These are phyloP conservation scores for Lepilemur septentrionalis DNA, from an alignment of 2,797 vertebrate genomes.

Conservation along the genomic window DNA sequence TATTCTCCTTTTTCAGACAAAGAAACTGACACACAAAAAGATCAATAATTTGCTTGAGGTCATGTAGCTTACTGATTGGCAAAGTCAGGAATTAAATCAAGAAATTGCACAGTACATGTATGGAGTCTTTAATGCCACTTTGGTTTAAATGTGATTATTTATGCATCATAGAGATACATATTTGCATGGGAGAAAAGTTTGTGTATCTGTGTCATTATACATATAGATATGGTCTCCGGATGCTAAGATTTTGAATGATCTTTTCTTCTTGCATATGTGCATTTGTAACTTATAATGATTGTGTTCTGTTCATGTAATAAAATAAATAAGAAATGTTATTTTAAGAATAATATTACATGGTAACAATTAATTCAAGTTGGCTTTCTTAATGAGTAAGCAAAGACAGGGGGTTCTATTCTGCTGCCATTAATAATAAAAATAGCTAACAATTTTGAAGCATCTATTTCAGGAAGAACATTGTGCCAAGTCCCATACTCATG, in stretches of 20 bases:
- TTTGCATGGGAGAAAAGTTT: not conserved
- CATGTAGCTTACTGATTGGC: not conserved
- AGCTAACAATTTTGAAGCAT: not conserved
- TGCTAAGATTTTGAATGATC: not conserved
- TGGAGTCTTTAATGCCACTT: not conserved
- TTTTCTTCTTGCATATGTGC: not conserved
- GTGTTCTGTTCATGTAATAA: not conserved
- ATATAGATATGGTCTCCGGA: not conserved
- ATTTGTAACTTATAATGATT: not conserved
- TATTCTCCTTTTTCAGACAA: not conserved
- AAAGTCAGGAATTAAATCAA: conserved; percentile 15
- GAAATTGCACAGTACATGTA: not conserved
- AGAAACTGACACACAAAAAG: not conserved
- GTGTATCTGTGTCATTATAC: accelerated
- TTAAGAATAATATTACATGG: conserved; percentile 32
- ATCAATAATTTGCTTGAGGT: not conserved
- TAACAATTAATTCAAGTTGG: not conserved
- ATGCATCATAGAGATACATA: not conserved
- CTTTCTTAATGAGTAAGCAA: not conserved
- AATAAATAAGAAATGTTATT: not conserved
- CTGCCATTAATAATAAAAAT: conserved; percentile 1
- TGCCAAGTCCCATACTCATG: not conserved
- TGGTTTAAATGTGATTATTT: not conserved
- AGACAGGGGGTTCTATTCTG: not conserved
- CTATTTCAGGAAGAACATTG: not conserved